A percentile compares a stretch with the other conserved stretches of the same genome.
phyloP scores from a whole-genome alignment of 1,140 invertebrate genomes.

The Bicyclus anynana region DNA sequence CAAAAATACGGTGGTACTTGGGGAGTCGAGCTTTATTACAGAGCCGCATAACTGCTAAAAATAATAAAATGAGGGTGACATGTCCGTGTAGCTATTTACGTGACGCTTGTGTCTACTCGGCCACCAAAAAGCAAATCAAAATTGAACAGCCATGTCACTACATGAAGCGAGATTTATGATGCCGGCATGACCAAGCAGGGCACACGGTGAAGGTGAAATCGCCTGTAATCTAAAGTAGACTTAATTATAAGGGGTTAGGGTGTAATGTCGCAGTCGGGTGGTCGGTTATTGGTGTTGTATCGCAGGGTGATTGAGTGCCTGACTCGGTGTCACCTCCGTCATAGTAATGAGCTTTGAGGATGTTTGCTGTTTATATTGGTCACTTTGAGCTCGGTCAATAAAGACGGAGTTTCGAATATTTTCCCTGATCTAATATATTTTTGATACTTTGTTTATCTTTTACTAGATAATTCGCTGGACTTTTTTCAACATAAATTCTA shows the following conservation, averaged over 20 bases:
- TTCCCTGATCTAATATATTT: too few relatives aligned
- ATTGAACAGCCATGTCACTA: not conserved
- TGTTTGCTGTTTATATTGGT: not conserved
- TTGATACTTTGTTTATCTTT: too few relatives aligned
- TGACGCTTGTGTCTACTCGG: too few relatives aligned
- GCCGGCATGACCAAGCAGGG: not conserved
- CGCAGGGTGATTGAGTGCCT: not conserved
- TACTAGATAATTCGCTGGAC: too few relatives aligned
- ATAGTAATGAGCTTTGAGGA: slow-evolving; percentile 1
- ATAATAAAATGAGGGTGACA: too few relatives aligned
- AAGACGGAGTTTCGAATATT: too few relatives aligned
- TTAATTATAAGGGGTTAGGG: not conserved
- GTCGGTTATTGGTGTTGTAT: not conserved
- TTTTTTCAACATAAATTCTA: too few relatives aligned
- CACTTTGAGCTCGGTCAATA: not conserved
- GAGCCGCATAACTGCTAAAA: too few relatives aligned
- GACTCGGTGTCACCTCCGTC: slow-evolving; percentile 2
- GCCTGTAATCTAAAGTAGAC: not conserved
- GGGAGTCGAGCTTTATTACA: too few relatives aligned
- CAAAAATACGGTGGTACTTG: too few relatives aligned
- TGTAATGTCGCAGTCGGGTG: not conserved
- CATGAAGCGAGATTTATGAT: not conserved
- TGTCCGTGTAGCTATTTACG: too few relatives aligned
- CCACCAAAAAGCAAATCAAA: not conserved
- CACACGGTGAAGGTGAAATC: not conserved